Base-by-base conservation (phyloP, 2,888 invertebrate species). In the Lepidochrysops patricia region DNA sequence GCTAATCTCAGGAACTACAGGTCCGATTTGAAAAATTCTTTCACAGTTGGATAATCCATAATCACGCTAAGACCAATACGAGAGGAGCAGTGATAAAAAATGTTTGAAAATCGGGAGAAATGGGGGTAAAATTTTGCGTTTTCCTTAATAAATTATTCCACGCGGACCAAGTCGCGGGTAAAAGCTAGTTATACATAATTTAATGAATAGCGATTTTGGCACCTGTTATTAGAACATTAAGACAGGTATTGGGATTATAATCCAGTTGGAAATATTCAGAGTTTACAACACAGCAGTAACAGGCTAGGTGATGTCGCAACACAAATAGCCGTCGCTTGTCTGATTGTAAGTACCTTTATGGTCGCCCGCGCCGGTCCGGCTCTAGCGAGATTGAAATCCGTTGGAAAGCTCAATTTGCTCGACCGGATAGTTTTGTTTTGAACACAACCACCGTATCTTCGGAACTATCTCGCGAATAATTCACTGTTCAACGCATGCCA, bases 401-500 rank as follows among this genome's bases (percentile, higher is more conserved):
- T 68, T 72, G 73, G 69, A 77, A 79, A 79, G 77, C 80, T 80
- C 82, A 79, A 80, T 79, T 81, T 82, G 82, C 79, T 82, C 75
- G 76, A 78, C 79, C 76, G 79, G 77, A 79, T 82, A 78, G 77
- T 84, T 82, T 82, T 80, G 77, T 79, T 82, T 72, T 73, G 72
- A 74, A 78, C 80, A 77, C 80, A 74, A 72, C 77, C 71, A 73
- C 72, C 76, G 73, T 82, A 84, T 85, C 86, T 82, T 73, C 71
- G 72, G 72, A 78, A 79, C 81, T 84, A 87, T 87, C 86, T 81
- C 69, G 72, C 68, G 77, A 84, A 84, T 82, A 80, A 84, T 82
- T 82, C 82, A 77, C 73, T 73, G 70, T 67, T 65, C 70, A 64
- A 64, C 72, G 69, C 72, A 63, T 66, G 67, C 68, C 71, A 68